These are phyloP conservation scores for Takifugu bimaculatus DNA, from an alignment of 2,113 vertebrate species.

Conservation along the genomic window DNA sequence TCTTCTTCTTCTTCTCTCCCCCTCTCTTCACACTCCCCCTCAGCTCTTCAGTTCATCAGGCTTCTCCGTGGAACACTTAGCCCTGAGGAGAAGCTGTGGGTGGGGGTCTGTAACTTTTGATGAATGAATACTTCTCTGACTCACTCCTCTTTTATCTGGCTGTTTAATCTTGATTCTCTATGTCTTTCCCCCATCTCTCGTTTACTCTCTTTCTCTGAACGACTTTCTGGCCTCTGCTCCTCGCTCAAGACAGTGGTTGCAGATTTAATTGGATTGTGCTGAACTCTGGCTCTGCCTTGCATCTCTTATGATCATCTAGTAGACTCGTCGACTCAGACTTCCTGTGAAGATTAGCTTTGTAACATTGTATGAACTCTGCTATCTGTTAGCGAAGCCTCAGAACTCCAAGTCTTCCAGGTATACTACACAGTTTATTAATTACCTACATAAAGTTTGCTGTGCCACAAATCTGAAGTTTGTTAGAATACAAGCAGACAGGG, in stretches of 20 bases:
- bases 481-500: conserved; percentile 13
- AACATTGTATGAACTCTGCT: conserved; percentile 53
- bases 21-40: conserved; percentile 31
- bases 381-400: conserved; percentile 35
- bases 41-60: conserved; percentile 69
- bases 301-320: conserved; percentile 69
- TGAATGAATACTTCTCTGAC: conserved; percentile 76
- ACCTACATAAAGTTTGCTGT: conserved; percentile 39
- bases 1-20: conserved; percentile 28
- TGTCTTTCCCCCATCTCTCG: conserved; percentile 41
- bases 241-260: conserved; percentile 64
- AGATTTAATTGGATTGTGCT: conserved; percentile 73
- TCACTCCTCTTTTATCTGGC: conserved; percentile 71
- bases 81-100: conserved; percentile 75
- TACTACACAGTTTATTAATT: conserved; percentile 49
- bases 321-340: conserved; percentile 65
- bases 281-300: conserved; percentile 70
- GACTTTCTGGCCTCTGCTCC: conserved; percentile 65
- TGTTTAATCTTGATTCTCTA: conserved; percentile 66
- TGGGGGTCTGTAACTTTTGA: conserved; percentile 78
- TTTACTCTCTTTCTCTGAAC: conserved; percentile 54
- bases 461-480: conserved; percentile 37
- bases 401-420: conserved; percentile 54
- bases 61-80: conserved; percentile 70
- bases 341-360: conserved; percentile 65